Evolutionary conservation across 2,888 invertebrate genomes (phyloP).

Genomic region (Azorinus chamasolen): DNA sequence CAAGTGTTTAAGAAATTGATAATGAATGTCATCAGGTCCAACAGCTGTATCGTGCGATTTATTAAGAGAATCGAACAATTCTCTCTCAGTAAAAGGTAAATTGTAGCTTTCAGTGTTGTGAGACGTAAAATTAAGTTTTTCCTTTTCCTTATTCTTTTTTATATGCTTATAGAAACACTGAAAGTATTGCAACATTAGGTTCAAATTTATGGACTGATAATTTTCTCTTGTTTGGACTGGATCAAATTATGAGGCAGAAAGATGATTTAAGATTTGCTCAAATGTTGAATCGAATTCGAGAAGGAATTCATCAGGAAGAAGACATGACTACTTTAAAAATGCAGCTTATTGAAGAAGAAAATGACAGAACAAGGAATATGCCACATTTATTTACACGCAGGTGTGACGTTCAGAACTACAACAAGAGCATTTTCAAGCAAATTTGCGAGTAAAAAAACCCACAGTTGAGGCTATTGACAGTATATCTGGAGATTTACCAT

Average conservation of each 20-base stretch:
- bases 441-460: conserved; percentile 8
- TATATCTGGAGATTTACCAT: conserved; percentile 28
- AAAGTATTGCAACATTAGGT: neutral
- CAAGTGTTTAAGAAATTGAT: no score
- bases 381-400: conserved; percentile 42
- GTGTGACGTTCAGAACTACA: conserved; percentile 3
- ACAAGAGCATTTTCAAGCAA: conserved; percentile 13
- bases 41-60: no score
- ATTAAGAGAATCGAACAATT: no score
- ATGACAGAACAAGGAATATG: conserved; percentile 3
- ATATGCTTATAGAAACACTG: neutral
- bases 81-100: no score
- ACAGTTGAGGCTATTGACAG: conserved; percentile 34
- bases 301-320: conserved; percentile 37
- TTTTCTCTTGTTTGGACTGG: conserved; percentile 18
- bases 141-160: no score
- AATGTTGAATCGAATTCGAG: conserved; percentile 56
- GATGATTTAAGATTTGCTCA: conserved; percentile 58
- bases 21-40: no score
- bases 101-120: no score
- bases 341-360: neutral
- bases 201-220: conserved; percentile 15
- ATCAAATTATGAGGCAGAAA: conserved; percentile 63
- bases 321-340: conserved; percentile 33
- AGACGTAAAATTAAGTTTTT: no score